Evolutionary conservation across 2,888 invertebrate genomes (phyloP).

Genomic region (Prionchulus punctatus): DNA sequence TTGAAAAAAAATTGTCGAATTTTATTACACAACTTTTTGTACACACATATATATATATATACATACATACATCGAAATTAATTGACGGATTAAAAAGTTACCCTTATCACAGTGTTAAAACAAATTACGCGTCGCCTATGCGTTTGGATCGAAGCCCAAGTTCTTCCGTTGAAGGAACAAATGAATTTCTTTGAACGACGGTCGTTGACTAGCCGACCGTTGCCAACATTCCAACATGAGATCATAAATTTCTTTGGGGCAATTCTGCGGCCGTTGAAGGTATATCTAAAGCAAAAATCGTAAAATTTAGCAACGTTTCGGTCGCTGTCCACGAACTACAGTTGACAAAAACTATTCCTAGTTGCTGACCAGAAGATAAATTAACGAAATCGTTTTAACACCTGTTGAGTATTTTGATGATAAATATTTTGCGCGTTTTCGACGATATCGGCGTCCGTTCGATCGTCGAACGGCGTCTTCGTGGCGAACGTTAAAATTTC

Average conservation of each 20-base stretch:
- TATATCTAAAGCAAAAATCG: conserved; percentile 42
- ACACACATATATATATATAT: no score
- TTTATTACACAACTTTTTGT: no score
- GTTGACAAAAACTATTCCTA: not conserved
- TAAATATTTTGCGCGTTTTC: conserved; percentile 50
- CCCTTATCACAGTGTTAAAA: no score
- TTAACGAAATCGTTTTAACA: not conserved
- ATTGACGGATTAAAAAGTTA: no score
- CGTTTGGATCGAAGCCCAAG: conserved; percentile 4
- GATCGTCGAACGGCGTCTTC: conserved; percentile 56
- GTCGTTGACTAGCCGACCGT: conserved; percentile 58
- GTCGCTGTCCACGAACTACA: no score
- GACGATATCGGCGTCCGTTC: conserved; percentile 62
- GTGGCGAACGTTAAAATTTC: conserved; percentile 64
- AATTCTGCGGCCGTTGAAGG: conserved; percentile 54
- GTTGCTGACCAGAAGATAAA: not conserved
- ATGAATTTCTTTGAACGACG: conserved; percentile 70
- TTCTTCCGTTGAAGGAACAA: conserved; percentile 63
- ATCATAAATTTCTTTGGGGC: conserved; percentile 72
- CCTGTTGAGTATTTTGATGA: conserved; percentile 48
- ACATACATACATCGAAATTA: no score
- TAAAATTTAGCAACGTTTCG: no score
- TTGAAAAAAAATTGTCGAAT: no score
- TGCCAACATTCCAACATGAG: conserved; percentile 84
- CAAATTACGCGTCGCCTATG: no score